Conservation (phyloP, 2,888 invertebrate species). For the Proisotoma minuta region DNA sequence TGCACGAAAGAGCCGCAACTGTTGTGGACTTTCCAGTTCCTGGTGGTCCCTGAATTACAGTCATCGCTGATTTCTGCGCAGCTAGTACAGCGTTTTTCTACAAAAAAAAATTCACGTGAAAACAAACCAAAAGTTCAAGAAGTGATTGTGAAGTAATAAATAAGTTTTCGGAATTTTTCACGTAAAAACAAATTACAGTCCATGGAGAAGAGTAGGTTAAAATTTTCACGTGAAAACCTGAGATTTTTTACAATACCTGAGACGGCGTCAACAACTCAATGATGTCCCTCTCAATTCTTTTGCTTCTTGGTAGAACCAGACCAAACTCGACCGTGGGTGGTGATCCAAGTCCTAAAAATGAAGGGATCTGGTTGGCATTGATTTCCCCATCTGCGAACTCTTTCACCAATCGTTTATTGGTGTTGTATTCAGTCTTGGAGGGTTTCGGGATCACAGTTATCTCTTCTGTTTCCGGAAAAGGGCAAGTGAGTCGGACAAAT, state of each 20-base stretch:
- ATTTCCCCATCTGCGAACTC: neutral
- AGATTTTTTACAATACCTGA: too few species aligned
- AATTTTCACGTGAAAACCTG: too few species aligned
- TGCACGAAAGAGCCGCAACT: neutral
- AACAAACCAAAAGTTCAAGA: too few species aligned
- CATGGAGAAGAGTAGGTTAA: too few species aligned
- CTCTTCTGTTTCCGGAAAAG: neutral
- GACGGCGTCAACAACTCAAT: too few species aligned
- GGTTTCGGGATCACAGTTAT: neutral
- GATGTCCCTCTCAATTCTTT: too few species aligned
- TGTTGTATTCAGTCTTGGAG: neutral
- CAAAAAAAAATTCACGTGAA: too few species aligned
- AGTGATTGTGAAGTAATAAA: neutral
- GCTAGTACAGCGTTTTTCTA: neutral
- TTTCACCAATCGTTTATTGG: neutral
- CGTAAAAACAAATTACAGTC: neutral
- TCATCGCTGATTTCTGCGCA: neutral
- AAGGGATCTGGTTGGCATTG: neutral
- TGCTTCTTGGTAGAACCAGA: too few species aligned
- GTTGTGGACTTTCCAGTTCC: neutral
- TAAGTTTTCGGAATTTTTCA: neutral
- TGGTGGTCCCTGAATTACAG: neutral
- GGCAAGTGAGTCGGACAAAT: neutral
- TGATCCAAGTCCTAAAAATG: neutral
- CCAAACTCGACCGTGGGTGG: too few species aligned